These are phyloP conservation scores for Elmis aenea DNA, from an alignment of 2,888 invertebrate genomes.

Conservation along the genomic window DNA sequence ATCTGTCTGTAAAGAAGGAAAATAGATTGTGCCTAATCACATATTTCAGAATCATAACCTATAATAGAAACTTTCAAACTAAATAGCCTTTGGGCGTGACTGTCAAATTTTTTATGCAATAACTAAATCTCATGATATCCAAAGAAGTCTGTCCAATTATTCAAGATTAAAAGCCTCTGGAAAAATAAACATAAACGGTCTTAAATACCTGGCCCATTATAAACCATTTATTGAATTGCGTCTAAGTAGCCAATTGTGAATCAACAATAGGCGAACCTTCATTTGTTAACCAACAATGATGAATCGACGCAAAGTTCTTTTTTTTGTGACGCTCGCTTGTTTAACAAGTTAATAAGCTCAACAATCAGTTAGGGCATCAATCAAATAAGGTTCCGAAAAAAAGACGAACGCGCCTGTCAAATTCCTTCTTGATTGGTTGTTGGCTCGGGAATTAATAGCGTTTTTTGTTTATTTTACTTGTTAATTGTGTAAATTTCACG, in stretches of 20 bases:
- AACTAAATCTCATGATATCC: constrained; percentile 19
- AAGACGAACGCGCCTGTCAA: constrained; percentile 35
- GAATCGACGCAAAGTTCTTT: constrained; percentile 35
- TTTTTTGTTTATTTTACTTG: constrained; percentile 48
- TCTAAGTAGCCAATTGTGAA: constrained; percentile 42
- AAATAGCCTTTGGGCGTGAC: constrained; percentile 23
- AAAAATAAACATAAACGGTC: constrained; percentile 24
- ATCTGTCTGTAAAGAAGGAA: no score
- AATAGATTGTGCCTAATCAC: no score
- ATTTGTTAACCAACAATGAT: constrained; percentile 42
- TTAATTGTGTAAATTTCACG: constrained; percentile 51
- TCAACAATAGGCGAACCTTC: constrained; percentile 39
- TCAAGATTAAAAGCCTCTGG: constrained; percentile 25
- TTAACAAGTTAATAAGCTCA: constrained; percentile 48
- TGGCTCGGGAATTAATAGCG: constrained; percentile 45
- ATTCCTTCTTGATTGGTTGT: constrained; percentile 46
- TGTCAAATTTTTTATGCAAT: constrained; percentile 18
- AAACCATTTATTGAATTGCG: constrained; percentile 30
- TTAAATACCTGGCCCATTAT: constrained; percentile 31
- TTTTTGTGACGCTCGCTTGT: constrained; percentile 37
- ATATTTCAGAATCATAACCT: no score
- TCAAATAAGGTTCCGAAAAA: constrained; percentile 32
- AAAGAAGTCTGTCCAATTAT: constrained; percentile 30
- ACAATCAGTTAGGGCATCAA: constrained; percentile 47
- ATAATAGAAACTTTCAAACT: constrained; percentile 20